Percentiles rank a stretch among this genome's conserved stretches.
Evolutionary conservation across 1,140 invertebrate species (phyloP).

Genomic region (Drosophila setifemur): DNA sequence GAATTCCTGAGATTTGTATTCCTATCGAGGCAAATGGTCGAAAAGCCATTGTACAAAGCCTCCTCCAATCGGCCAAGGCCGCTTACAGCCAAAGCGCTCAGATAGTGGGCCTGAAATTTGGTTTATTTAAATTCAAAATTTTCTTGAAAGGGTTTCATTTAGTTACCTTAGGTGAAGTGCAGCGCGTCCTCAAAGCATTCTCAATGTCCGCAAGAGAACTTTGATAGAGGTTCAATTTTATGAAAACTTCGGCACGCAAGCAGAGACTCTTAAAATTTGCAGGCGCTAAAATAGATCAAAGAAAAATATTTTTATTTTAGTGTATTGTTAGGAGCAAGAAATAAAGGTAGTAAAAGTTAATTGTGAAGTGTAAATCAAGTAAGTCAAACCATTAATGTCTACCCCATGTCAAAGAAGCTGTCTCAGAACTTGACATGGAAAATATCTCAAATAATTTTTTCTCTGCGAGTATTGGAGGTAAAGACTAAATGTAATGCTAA

Average conservation of each 20-base stretch:
- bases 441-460: too few species aligned
- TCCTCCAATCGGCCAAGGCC: conserved; percentile 87
- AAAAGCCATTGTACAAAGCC: conserved; percentile 86
- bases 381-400: conserved; percentile 53
- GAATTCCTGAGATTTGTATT: conserved; percentile 78
- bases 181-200: conserved; percentile 86
- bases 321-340: background rate
- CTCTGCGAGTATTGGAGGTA: too few species aligned
- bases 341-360: background rate
- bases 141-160: background rate
- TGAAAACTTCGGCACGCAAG: conserved; percentile 87
- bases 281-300: conserved; percentile 85
- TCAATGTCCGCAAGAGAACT: conserved; percentile 89
- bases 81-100: conserved; percentile 86
- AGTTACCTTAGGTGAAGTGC: conserved; percentile 89
- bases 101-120: conserved; percentile 85
- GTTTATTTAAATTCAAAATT: background rate
- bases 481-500: too few species aligned
- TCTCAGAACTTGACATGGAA: too few species aligned
- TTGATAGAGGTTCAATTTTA: conserved; percentile 85
- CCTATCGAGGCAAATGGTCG: conserved; percentile 76
- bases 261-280: conserved; percentile 88
- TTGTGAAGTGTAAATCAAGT: conserved; percentile 12
- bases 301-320: background rate
- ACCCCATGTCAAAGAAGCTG: conserved; percentile 1